Evolutionary conservation across 2,888 invertebrate genomes (phyloP).

Genomic region (Camptogramma bilineatum): DNA sequence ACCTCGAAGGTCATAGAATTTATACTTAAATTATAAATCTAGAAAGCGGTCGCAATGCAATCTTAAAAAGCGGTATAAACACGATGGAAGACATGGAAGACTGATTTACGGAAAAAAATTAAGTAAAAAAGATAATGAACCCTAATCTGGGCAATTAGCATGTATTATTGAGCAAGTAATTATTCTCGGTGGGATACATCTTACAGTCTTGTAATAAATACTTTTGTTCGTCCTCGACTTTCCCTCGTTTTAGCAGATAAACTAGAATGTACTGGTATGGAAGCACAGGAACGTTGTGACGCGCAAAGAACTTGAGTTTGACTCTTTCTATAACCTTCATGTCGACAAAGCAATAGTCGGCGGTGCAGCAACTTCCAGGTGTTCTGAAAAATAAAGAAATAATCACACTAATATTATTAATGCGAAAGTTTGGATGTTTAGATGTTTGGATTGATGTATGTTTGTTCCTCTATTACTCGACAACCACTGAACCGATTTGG

Average conservation of each 20-base stretch:
- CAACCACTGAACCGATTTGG: too few relatives aligned
- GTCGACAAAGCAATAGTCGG: slow-evolving; percentile 80
- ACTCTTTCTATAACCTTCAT: slow-evolving; percentile 80
- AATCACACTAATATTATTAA: not conserved
- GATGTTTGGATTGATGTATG: too few relatives aligned
- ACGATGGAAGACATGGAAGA: too few relatives aligned
- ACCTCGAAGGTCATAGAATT: too few relatives aligned
- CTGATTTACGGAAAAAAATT: too few relatives aligned
- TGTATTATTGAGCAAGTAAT: slow-evolving; percentile 74
- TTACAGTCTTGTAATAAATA: slow-evolving; percentile 77
- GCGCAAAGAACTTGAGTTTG: slow-evolving; percentile 76
- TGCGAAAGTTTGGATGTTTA: too few relatives aligned
- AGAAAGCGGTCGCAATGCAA: too few relatives aligned
- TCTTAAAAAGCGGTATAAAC: too few relatives aligned
- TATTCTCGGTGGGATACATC: slow-evolving; percentile 64
- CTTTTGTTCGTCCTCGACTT: slow-evolving; percentile 73
- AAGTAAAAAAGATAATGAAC: not conserved
- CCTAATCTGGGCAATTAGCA: slow-evolving; percentile 51
- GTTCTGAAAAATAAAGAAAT: slow-evolving; percentile 58
- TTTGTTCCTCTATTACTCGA: too few relatives aligned
- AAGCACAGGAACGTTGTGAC: slow-evolving; percentile 78
- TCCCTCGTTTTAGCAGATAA: slow-evolving; percentile 72
- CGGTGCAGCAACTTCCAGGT: slow-evolving; percentile 79
- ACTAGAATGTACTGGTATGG: slow-evolving; percentile 80
- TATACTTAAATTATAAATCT: too few relatives aligned